Evolutionary conservation across 2,888 invertebrate genomes (phyloP), one percentile per base, ranked within the genome.

Genomic region (Oscheius sp.): DNA sequence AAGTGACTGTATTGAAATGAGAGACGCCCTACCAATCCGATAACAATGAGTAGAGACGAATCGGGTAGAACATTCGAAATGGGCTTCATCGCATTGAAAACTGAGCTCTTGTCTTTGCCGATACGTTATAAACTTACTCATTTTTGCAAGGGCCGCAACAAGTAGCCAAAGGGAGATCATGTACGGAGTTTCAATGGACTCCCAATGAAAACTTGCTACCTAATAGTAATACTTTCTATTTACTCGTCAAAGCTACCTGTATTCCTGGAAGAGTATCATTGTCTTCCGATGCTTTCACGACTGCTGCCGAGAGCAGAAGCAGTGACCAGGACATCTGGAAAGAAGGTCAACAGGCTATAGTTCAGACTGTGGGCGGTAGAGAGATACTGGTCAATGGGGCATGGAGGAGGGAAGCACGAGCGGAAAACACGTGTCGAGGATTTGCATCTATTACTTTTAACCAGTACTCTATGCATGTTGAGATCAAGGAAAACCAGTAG

Each of bases 41-140:
- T 94, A 78, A 95, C 93, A 89, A 99, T 96, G 83, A 99, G 92
- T 83, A 98, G 93, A 90, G 97, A 97, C 66, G 96, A 96, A 91
- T 99, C 98, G 3, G 99, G 99, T 90, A 98, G 96, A 90, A 78
- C 78, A 37, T 85, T 83, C 2, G 81, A 76, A 0, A 82, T 55
- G 9, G 77, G 78, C 55, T 79, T 80, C 48, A 78, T 62, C 1
- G 79, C 33, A 42, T 83, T 76, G 77, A 84, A 84, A 33, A 80
- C 82, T 82, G 73, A 63, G 9, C n/a, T 7, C 5, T 37, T 59
- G 13, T 62, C n/a, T 35, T n/a, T 33, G 5, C 2, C n/a, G n/a
- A 62, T 37, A 2, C 2, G 1, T 35, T 9, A 2, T 4, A 32
- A 60, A 70, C 74, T 53, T 29, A 74, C 74, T 47, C 10, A 74